Percentiles rank a stretch among this genome's conserved stretches.
Evolutionary conservation across 2,113 vertebrate genomes (phyloP).

Genomic region (pig (Sus scrofa)): T2T-Sscrofa CM000813.6:39131001-39131500

Average conservation of each 20-base stretch:
- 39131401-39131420: slow-evolving; percentile 30
- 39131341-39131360: background rate
- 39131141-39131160: no score
- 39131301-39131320: background rate
- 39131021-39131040: no score
- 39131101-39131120: no score
- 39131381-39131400: background rate
- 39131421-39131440: slow-evolving; percentile 17
- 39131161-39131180: no score
- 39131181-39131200: no score
- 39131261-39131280: background rate
- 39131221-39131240: background rate
- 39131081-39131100: no score
- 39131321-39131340: background rate
- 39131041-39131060: no score
- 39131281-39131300: background rate
- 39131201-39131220: background rate
- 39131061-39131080: no score
- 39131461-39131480: slow-evolving; percentile 74
- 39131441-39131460: slow-evolving; percentile 69
- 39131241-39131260: background rate
- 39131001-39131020: no score
- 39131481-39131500: slow-evolving; percentile 73
- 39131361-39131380: background rate
- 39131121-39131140: no score